A percentile compares a stretch with the other conserved stretches of the same genome.
Evolutionary conservation across 1,140 invertebrate species (phyloP).

Genomic region (Drosophila bocki): DNA sequence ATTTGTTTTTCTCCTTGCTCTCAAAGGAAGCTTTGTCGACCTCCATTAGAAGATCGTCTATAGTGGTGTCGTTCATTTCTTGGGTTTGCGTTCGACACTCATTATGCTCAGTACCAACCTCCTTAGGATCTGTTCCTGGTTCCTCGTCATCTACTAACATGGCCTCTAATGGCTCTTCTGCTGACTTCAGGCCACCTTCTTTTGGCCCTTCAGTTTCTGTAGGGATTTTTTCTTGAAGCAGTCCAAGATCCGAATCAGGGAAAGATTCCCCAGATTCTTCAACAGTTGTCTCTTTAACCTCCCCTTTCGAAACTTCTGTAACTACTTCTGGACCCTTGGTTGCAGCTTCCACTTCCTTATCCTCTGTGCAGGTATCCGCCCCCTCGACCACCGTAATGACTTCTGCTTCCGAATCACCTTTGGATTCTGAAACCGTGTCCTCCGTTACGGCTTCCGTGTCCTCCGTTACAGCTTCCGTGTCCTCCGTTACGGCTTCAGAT

Average conservation of each 20-base stretch:
- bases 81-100: constrained; percentile 4
- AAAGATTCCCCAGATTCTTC: background rate
- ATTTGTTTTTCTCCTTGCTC: background rate
- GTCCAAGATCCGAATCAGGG: background rate
- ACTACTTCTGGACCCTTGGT: background rate
- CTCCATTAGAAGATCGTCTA: constrained; percentile 18
- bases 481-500: background rate
- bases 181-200: background rate
- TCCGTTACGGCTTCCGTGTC: background rate
- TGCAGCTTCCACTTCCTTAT: background rate
- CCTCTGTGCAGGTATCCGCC: background rate
- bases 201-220: background rate
- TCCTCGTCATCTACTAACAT: constrained; percentile 4
- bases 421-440: background rate
- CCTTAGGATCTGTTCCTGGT: background rate
- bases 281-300: background rate
- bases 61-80: constrained; percentile 14
- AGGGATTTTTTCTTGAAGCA: background rate
- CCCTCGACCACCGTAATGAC: background rate
- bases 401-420: background rate
- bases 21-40: background rate
- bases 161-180: background rate
- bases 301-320: background rate
- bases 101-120: background rate
- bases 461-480: background rate